phyloP scores from a whole-genome alignment of 2,888 invertebrate species.

The Criorhina ranunculi region DNA sequence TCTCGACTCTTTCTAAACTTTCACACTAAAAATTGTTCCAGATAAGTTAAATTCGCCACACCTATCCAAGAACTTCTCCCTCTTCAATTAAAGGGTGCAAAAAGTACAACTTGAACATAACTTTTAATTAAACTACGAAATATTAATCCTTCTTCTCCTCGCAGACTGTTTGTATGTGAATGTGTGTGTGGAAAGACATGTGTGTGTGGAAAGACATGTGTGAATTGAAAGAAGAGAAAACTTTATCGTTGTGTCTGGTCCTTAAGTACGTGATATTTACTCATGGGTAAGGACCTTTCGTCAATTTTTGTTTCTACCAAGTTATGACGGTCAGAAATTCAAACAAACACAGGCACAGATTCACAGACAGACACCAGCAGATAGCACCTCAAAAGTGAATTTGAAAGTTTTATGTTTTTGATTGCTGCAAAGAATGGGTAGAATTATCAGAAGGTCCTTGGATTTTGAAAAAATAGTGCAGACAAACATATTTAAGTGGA shows the following conservation, averaged over 20 bases:
- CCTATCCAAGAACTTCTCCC: neutral
- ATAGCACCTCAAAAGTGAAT: neutral
- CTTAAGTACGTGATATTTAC: neutral
- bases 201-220: neutral
- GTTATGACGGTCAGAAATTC: constrained; percentile 7
- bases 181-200: neutral
- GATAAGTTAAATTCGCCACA: neutral
- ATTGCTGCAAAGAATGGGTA: neutral
- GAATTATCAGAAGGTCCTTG: neutral
- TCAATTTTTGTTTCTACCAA: neutral
- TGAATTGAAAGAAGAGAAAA: neutral
- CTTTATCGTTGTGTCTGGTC: neutral
- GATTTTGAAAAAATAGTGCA: too few relatives aligned
- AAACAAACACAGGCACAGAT: too few relatives aligned
- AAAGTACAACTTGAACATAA: constrained; percentile 9
- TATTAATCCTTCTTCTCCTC: constrained; percentile 21
- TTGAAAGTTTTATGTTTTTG: constrained; percentile 4
- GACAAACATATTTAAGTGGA: too few relatives aligned
- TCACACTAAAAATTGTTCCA: neutral
- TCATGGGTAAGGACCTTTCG: neutral
- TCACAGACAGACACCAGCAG: neutral
- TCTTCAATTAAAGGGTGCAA: constrained; percentile 23
- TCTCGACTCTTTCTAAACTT: neutral
- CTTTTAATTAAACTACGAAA: constrained; percentile 48
- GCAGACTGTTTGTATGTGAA: neutral